Percentiles rank a stretch among this genome's conserved stretches.
Conservation (phyloP, 2,113 vertebrate genomes). For the Coracopsis vasa region DNA sequence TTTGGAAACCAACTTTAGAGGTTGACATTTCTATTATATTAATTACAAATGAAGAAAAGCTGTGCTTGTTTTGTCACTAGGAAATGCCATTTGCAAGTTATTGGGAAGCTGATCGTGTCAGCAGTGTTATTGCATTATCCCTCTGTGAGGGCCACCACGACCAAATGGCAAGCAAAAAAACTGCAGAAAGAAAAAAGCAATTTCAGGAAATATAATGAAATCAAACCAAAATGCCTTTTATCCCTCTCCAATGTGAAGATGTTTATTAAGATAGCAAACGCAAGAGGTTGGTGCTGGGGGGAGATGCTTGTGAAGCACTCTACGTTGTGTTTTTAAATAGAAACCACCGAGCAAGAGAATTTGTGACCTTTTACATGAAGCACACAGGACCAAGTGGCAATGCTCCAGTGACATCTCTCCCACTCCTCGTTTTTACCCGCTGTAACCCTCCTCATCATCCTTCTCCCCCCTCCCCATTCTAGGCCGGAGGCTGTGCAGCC, state of each 20-base stretch:
- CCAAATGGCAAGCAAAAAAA: not conserved
- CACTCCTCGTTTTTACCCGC: not conserved
- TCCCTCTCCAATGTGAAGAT: conserved; percentile 24
- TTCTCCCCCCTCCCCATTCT: not conserved
- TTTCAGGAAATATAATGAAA: conserved; percentile 71
- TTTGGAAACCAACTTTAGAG: conserved; percentile 7
- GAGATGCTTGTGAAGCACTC: not conserved
- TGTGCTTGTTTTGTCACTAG: conserved; percentile 30
- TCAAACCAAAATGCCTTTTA: conserved; percentile 68
- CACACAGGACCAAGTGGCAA: not conserved
- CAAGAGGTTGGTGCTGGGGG: not conserved
- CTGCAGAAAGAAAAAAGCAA: conserved; percentile 65
- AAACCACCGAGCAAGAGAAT: not conserved
- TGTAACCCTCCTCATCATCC: not conserved
- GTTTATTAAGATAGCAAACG: conserved; percentile 60
- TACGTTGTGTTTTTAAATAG: not conserved
- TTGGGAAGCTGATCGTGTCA: conserved; percentile 59
- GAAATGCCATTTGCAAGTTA: conserved; percentile 61
- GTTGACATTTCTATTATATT: conserved; percentile 49
- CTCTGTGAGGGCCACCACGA: not conserved
- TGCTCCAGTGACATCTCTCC: not conserved
- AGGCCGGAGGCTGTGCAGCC: fast-evolving
- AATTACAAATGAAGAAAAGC: conserved; percentile 26
- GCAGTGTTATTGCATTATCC: conserved; percentile 45
- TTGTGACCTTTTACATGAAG: conserved; percentile 28